These are phyloP conservation scores for Psix sp. DNA, from an alignment of 1,140 invertebrate species.

Conservation along the genomic window DNA sequence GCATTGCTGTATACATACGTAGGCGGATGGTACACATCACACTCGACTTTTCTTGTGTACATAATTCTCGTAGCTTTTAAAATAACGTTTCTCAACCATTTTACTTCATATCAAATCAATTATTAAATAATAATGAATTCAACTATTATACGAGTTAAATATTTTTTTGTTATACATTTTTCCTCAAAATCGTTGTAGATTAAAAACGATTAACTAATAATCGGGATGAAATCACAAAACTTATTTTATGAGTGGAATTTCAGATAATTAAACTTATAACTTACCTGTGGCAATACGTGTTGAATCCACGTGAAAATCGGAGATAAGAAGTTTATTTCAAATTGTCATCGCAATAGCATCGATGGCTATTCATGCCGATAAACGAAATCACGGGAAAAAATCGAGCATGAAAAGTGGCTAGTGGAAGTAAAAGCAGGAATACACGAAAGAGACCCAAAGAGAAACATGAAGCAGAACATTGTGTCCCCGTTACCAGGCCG, in stretches of 20 bases:
- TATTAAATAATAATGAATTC: too few species aligned
- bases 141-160: too few species aligned
- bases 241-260: too few species aligned
- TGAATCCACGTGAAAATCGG: constrained; percentile 40
- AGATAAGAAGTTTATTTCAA: constrained; percentile 27
- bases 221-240: too few species aligned
- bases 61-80: too few species aligned
- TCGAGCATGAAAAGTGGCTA: constrained; percentile 27
- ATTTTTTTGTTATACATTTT: too few species aligned
- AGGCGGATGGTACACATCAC: constrained; percentile 46
- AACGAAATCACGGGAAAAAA: constrained; percentile 20
- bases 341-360: constrained; percentile 21
- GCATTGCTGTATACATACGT: constrained; percentile 38
- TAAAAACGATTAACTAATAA: too few species aligned
- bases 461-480: constrained; percentile 39
- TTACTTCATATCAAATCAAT: too few species aligned
- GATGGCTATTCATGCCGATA: constrained; percentile 2
- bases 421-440: constrained; percentile 21
- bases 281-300: too few species aligned
- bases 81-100: too few species aligned
- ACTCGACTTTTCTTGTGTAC: constrained; percentile 12
- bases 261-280: too few species aligned
- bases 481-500: constrained; percentile 56
- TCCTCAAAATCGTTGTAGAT: too few species aligned
- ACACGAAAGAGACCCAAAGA: constrained; percentile 28